Evolutionary conservation across 2,797 vertebrate genomes (phyloP).

Genomic region (Phalanger gymnotis): DNA sequence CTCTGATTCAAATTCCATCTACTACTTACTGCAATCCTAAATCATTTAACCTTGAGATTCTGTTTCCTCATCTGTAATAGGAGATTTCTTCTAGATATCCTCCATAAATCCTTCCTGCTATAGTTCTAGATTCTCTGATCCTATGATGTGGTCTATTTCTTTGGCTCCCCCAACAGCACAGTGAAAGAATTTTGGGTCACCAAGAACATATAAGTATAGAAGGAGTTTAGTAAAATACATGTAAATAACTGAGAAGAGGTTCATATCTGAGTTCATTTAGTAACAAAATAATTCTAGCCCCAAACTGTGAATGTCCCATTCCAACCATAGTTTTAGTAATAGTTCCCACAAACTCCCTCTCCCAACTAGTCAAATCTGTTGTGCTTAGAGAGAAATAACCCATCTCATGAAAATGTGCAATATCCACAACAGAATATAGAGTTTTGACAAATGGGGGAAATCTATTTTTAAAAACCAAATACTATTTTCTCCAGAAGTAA

Average conservation of each 20-base stretch:
- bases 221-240: neutral
- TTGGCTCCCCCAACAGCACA: neutral
- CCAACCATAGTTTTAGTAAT: neutral
- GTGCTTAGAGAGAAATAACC: neutral
- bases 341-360: neutral
- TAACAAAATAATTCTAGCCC: neutral
- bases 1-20: neutral
- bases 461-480: neutral
- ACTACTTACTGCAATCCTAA: neutral
- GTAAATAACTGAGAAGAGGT: neutral
- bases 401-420: neutral
- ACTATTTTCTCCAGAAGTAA: neutral
- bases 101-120: neutral
- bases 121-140: neutral
- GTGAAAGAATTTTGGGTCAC: neutral
- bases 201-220: neutral
- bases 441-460: neutral
- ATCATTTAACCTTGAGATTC: neutral
- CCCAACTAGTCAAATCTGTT: neutral
- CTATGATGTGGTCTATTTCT: neutral
- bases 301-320: neutral
- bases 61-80: neutral
- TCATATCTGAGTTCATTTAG: neutral
- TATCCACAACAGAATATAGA: neutral
- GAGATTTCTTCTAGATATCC: neutral